Percentiles rank a stretch among this genome's conserved stretches.
Evolutionary conservation across 1,140 invertebrate genomes (phyloP).

Genomic region (Sarcophaga peregrina): DNA sequence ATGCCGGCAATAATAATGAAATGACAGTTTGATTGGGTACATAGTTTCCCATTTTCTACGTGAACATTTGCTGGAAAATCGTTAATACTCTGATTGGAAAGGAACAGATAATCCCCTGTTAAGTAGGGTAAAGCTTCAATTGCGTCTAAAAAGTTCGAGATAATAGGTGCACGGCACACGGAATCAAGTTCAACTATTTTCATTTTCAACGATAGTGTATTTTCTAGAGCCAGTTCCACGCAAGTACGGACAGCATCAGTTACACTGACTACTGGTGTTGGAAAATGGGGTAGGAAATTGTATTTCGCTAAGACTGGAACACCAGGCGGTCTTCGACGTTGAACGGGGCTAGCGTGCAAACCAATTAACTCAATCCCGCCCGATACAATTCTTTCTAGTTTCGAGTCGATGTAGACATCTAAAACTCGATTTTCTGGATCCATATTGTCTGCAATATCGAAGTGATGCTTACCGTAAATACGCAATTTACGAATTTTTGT

Average conservation of each 20-base stretch:
- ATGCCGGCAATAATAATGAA: conserved; percentile 69
- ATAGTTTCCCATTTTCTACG: conserved; percentile 73
- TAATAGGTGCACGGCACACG: conserved; percentile 65
- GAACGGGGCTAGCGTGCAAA: conserved; percentile 82
- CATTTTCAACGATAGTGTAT: conserved; percentile 75
- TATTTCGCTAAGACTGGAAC: conserved; percentile 80
- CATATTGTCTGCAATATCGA: conserved; percentile 66
- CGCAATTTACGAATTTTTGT: conserved; percentile 83
- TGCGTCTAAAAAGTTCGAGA: conserved; percentile 70
- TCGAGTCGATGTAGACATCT: conserved; percentile 57
- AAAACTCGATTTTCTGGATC: conserved; percentile 62
- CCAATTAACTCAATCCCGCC: conserved; percentile 88
- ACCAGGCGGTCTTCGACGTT: conserved; percentile 72
- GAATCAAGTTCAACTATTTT: conserved; percentile 73
- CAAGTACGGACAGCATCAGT: conserved; percentile 56
- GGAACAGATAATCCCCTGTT: conserved; percentile 66
- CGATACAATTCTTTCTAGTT: conserved; percentile 69
- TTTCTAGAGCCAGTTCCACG: conserved; percentile 84
- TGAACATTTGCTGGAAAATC: conserved; percentile 68
- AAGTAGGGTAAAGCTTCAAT: conserved; percentile 74
- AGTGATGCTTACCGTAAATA: conserved; percentile 80
- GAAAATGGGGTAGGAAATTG: conserved; percentile 79
- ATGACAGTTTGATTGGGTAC: conserved; percentile 70
- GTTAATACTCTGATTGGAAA: conserved; percentile 68
- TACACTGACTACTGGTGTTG: conserved; percentile 60